Evolutionary conservation across 2,797 vertebrate genomes (phyloP).

Genomic region (Delichon dasypus): DNA sequence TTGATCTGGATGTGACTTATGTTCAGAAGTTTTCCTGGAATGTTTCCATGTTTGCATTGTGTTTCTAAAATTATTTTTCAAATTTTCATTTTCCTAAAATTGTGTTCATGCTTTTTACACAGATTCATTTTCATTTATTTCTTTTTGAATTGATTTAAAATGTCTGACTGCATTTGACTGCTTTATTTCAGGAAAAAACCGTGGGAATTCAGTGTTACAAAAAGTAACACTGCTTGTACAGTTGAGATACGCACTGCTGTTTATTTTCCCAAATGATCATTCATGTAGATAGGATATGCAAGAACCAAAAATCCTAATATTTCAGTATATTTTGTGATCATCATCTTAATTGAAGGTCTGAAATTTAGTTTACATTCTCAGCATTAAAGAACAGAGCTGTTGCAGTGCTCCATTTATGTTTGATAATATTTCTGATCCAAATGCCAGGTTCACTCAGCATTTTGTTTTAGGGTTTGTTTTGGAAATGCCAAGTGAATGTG

Average conservation of each 20-base stretch:
- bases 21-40: neutral
- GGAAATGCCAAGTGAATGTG: neutral
- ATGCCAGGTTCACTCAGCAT: neutral
- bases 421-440: conserved; percentile 2
- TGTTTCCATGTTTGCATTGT: neutral
- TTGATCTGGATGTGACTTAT: neutral
- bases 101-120: neutral
- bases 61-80: neutral
- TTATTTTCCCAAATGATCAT: neutral
- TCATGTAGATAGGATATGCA: neutral
- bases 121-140: neutral
- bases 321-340: neutral
- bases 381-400: neutral
- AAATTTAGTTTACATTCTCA: neutral
- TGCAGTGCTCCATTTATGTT: neutral
- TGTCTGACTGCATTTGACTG: neutral
- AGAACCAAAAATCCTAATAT: neutral
- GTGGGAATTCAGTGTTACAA: neutral
- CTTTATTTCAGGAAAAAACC: neutral
- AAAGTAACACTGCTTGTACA: neutral
- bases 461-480: neutral
- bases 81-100: neutral
- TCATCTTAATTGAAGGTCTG: neutral
- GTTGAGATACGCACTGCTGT: neutral
- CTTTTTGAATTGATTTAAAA: neutral